phyloP scores from a whole-genome alignment of 1,140 invertebrate genomes.

The Periplaneta americana region DNA sequence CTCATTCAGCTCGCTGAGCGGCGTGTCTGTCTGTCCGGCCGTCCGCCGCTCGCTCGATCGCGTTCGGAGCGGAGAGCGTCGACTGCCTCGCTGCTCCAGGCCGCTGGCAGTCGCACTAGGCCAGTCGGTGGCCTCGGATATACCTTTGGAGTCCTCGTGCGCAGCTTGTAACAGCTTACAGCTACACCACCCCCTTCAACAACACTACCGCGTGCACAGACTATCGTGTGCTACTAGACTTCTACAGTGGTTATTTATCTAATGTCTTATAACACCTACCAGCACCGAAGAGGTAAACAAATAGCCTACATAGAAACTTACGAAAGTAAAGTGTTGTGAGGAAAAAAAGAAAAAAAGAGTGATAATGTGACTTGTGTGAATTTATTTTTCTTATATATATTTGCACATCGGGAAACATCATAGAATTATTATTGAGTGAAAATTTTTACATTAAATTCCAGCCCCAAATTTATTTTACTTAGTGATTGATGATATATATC shows the following conservation, averaged over 20 bases:
- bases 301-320: too few relatives aligned
- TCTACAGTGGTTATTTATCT: not conserved
- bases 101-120: not conserved
- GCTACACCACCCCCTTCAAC: not conserved
- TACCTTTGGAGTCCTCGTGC: not conserved
- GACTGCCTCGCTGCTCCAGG: not conserved
- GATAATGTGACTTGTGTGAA: too few relatives aligned
- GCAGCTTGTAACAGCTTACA: not conserved
- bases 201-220: not conserved
- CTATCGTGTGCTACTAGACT: not conserved
- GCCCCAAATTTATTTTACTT: too few relatives aligned
- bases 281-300: not conserved
- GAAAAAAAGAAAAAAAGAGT: too few relatives aligned
- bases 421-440: too few relatives aligned
- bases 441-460: too few relatives aligned
- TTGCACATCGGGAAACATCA: too few relatives aligned
- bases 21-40: not conserved
- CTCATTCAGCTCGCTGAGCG: not conserved
- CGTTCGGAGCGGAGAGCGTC: too few relatives aligned
- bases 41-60: not conserved
- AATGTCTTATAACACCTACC: not conserved
- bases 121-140: not conserved
- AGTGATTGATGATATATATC: too few relatives aligned
- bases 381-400: too few relatives aligned
- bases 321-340: too few relatives aligned